A percentile compares a stretch with the other conserved stretches of the same genome.
phyloP scores from a whole-genome alignment of 1,140 invertebrate genomes.

The Ceratina japonica region DNA sequence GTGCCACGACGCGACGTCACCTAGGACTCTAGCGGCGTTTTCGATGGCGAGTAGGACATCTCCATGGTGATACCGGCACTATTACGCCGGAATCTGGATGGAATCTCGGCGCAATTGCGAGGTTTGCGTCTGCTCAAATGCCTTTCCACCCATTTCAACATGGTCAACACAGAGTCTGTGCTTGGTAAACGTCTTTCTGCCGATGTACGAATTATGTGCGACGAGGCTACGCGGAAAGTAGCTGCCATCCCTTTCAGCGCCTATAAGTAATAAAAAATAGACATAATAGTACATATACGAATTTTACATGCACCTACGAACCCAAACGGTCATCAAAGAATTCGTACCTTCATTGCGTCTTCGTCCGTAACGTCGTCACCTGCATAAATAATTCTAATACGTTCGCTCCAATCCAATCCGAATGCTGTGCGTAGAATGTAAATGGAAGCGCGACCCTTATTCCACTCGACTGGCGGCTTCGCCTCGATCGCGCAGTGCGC shows the following conservation, averaged over 20 bases:
- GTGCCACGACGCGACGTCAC: background rate
- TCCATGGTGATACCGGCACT: conserved; percentile 86
- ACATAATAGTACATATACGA: no score
- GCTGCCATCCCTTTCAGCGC: conserved; percentile 93
- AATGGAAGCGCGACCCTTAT: conserved; percentile 93
- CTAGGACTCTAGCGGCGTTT: conserved; percentile 60
- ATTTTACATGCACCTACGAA: no score
- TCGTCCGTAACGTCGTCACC: conserved; percentile 95
- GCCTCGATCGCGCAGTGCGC: conserved; percentile 93
- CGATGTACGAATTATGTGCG: conserved; percentile 90
- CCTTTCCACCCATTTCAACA: conserved; percentile 93
- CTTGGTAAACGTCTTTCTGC: conserved; percentile 91
- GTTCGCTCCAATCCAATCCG: conserved; percentile 94
- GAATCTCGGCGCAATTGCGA: conserved; percentile 78
- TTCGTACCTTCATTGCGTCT: conserved; percentile 90
- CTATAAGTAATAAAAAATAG: conserved; percentile 72
- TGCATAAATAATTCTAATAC: conserved; percentile 93
- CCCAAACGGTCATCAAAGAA: background rate
- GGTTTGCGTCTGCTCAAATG: conserved; percentile 89
- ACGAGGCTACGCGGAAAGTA: conserved; percentile 92
- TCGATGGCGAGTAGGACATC: conserved; percentile 81
- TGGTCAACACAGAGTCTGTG: conserved; percentile 92
- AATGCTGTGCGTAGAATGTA: conserved; percentile 94
- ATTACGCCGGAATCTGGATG: conserved; percentile 81
- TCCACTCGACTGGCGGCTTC: conserved; percentile 93